Conservation (phyloP, 1,140 invertebrate genomes). For the Stratiolaelaps scimitus region DNA sequence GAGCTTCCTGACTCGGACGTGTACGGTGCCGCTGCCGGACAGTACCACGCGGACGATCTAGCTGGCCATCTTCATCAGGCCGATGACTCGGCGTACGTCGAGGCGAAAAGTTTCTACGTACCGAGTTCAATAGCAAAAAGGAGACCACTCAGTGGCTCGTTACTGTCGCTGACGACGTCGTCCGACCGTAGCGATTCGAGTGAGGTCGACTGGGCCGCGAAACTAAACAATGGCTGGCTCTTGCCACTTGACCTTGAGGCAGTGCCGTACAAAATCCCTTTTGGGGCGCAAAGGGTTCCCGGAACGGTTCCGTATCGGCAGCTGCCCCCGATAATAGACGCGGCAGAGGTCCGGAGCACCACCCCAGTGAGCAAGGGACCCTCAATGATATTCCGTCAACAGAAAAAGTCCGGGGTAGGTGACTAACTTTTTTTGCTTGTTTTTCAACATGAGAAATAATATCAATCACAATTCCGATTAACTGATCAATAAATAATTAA, state of each 20-base stretch:
- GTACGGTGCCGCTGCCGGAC: too few species aligned
- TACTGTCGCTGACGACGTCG: neutral
- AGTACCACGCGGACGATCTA: too few species aligned
- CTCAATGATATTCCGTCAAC: constrained; percentile 16
- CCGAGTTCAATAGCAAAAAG: constrained; percentile 24
- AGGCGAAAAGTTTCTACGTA: constrained; percentile 2
- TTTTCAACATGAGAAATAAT: too few species aligned
- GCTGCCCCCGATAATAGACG: constrained; percentile 1
- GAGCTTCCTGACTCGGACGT: too few species aligned
- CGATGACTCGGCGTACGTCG: neutral
- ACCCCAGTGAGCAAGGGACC: constrained; percentile 5
- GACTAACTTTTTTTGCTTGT: neutral
- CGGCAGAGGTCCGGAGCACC: neutral
- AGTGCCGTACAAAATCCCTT: constrained; percentile 9
- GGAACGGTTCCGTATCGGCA: constrained; percentile 17
- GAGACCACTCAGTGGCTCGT: constrained; percentile 9
- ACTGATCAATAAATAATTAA: too few species aligned
- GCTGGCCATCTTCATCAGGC: neutral
- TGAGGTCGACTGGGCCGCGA: constrained; percentile 6
- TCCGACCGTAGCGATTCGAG: constrained; percentile 12
- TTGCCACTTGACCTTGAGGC: constrained; percentile 14
- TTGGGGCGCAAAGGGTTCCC: constrained; percentile 10
- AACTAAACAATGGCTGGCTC: constrained; percentile 8
- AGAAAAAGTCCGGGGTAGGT: neutral
- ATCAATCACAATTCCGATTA: too few species aligned